A percentile compares a stretch with the other conserved stretches of the same genome.
Evolutionary conservation across 2,113 vertebrate species (phyloP).

Genomic region (Cephalophus harveyi): DNA sequence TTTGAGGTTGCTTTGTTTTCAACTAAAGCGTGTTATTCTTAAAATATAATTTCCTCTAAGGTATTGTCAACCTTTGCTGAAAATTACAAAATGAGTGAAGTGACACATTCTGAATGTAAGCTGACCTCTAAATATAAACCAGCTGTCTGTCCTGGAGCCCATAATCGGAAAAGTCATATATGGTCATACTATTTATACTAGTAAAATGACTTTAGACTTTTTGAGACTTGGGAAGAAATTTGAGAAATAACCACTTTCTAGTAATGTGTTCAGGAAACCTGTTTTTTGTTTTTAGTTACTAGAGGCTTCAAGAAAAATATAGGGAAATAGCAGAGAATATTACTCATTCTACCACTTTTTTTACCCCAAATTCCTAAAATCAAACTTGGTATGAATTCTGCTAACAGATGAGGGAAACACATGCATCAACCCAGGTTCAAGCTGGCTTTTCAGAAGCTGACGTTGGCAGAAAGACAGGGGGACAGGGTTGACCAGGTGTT

Average conservation of each 20-base stretch:
- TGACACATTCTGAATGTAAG: background rate
- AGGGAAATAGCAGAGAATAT: background rate
- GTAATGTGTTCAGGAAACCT: background rate
- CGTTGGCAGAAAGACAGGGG: background rate
- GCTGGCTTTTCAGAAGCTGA: background rate
- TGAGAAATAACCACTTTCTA: slow-evolving; percentile 19
- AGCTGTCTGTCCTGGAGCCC: background rate
- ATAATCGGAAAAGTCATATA: background rate
- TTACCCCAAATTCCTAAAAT: background rate
- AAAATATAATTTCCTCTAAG: slow-evolving; percentile 46
- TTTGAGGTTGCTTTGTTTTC: slow-evolving; percentile 26
- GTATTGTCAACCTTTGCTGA: slow-evolving; percentile 19
- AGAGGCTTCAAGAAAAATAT: background rate
- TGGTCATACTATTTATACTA: background rate
- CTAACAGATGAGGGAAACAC: background rate
- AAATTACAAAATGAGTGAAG: slow-evolving; percentile 29
- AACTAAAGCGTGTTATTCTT: slow-evolving; percentile 33
- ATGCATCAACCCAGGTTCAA: background rate
- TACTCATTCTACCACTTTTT: background rate
- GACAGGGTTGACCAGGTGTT: background rate
- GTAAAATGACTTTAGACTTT: background rate
- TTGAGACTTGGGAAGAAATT: background rate
- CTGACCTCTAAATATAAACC: background rate
- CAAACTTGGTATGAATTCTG: background rate
- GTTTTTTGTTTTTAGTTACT: background rate